Percentiles rank a stretch among this genome's conserved stretches.
These are phyloP conservation scores for Crocuta crocuta DNA, from an alignment of 2,113 vertebrate genomes.

Conservation along the genomic window DNA sequence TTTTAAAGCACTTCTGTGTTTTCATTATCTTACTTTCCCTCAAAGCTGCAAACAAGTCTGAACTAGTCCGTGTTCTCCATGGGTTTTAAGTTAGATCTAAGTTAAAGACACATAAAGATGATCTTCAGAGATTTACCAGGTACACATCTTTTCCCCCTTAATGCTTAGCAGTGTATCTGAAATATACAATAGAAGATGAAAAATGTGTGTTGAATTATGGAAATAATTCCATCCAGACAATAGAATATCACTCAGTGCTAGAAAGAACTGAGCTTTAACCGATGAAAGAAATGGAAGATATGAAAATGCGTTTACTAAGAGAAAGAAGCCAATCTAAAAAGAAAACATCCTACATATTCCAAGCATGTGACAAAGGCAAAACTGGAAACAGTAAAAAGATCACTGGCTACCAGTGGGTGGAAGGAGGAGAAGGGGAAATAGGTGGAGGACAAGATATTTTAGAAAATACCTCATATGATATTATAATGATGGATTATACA, in stretches of 20 bases:
- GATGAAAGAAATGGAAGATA: not conserved
- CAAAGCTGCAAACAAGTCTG: not conserved
- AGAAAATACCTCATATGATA: too few species aligned
- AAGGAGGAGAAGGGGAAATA: not conserved
- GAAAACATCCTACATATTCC: not conserved
- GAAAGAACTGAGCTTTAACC: not conserved
- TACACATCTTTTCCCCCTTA: not conserved
- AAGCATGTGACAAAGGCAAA: not conserved
- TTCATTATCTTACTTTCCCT: not conserved
- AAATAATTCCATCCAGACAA: not conserved
- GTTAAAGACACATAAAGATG: not conserved
- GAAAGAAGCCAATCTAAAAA: not conserved
- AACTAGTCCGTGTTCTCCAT: not conserved
- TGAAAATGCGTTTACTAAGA: not conserved
- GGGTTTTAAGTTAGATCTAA: not conserved
- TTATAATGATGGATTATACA: not conserved
- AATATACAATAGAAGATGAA: not conserved
- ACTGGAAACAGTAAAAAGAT: not conserved
- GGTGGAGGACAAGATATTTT: too few species aligned
- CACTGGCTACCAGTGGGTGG: not conserved
- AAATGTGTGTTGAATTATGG: not conserved
- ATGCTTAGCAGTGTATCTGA: not conserved
- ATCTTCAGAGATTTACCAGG: not conserved
- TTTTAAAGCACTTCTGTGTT: not conserved
- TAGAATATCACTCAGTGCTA: not conserved